phyloP scores from a whole-genome alignment of 2,113 vertebrate genomes.

The Egretta garzetta region DNA sequence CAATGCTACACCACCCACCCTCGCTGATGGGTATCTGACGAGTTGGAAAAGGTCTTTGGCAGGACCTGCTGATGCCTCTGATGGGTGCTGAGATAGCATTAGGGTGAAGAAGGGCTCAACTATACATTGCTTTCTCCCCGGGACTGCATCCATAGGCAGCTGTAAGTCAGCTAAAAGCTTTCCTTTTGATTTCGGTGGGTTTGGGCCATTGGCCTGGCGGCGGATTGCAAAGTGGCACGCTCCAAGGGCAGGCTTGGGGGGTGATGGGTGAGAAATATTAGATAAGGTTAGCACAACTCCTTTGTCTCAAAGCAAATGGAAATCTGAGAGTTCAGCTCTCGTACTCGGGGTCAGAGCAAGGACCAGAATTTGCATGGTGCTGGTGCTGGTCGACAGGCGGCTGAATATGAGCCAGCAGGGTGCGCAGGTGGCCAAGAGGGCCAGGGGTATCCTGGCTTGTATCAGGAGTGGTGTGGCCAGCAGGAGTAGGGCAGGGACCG shows the following conservation, averaged over 20 bases:
- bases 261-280: background rate
- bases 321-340: background rate
- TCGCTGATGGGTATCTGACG: rapidly evolving
- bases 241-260: background rate
- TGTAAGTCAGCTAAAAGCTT: background rate
- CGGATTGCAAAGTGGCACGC: background rate
- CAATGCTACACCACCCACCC: rapidly evolving
- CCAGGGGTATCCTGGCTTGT: too few relatives aligned
- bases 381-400: too few relatives aligned
- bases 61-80: background rate
- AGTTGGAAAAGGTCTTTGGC: background rate
- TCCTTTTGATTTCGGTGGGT: background rate
- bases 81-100: background rate
- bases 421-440: too few relatives aligned
- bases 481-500: too few relatives aligned
- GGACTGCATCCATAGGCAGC: background rate
- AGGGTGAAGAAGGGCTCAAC: background rate
- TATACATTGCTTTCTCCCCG: rapidly evolving
- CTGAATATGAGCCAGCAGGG: too few relatives aligned
- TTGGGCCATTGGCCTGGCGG: background rate
- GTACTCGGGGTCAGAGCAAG: background rate
- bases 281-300: background rate
- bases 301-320: background rate
- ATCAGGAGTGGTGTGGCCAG: too few relatives aligned
- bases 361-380: background rate